Conservation (phyloP, 2,888 invertebrate species). For the Callinectes sapidus region DNA sequence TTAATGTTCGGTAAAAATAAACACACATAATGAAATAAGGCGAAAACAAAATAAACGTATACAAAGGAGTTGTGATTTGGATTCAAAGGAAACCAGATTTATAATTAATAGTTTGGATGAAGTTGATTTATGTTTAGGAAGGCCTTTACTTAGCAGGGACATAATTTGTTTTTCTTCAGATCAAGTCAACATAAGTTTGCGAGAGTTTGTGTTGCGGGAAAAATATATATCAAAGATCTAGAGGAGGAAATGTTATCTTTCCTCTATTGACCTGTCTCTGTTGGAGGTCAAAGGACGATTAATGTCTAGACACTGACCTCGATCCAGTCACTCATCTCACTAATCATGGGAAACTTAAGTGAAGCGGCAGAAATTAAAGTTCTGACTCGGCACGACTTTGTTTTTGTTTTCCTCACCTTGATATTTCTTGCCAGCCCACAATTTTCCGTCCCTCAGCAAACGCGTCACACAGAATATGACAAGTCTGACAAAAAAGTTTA, state of each 20-base stretch:
- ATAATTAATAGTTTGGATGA: no score
- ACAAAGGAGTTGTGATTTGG: no score
- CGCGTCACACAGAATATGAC: no score
- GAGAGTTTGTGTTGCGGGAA: neutral
- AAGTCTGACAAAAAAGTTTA: no score
- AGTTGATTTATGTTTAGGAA: no score
- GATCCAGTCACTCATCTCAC: neutral
- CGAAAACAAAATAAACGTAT: no score
- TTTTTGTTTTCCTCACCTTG: neutral
- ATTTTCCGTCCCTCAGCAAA: neutral
- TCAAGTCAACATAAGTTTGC: neutral
- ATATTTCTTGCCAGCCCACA: neutral
- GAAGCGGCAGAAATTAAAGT: neutral
- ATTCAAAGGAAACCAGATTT: no score
- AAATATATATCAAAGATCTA: neutral
- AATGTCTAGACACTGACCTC: neutral
- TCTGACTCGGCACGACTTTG: neutral
- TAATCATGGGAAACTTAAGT: neutral
- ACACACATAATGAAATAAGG: no score
- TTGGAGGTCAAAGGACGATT: neutral
- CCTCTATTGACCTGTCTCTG: neutral
- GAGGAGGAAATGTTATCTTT: neutral
- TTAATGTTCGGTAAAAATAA: no score
- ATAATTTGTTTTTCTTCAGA: neutral
- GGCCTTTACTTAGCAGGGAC: neutral